Conservation (phyloP, 2,888 invertebrate genomes). For the Tortricodes alternella region DNA sequence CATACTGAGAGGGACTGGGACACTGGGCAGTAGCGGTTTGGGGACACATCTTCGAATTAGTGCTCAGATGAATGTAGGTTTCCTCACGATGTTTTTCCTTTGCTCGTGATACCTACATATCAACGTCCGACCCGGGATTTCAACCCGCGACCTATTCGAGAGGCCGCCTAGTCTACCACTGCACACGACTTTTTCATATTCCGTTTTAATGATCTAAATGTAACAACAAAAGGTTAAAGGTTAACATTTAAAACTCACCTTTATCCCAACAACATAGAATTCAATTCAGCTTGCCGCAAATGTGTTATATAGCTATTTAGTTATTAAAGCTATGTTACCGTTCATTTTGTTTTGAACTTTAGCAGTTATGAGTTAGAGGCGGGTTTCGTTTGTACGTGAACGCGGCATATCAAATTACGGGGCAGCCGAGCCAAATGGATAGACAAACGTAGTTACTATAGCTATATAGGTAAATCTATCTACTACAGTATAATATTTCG, state of each 20-base stretch:
- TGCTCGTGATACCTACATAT: too few species aligned
- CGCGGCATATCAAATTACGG: conserved; percentile 55
- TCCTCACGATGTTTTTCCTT: too few species aligned
- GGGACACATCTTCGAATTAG: too few species aligned
- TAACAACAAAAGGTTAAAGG: not conserved
- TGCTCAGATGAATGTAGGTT: too few species aligned
- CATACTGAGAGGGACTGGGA: too few species aligned
- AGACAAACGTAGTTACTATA: conserved; percentile 55
- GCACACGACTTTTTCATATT: conserved; percentile 2
- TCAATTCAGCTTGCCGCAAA: not conserved
- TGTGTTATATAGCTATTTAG: too few species aligned
- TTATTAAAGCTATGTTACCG: too few species aligned
- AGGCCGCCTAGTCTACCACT: too few species aligned
- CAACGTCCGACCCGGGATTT: too few species aligned
- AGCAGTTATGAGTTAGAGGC: conserved; percentile 11
- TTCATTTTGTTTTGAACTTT: not conserved
- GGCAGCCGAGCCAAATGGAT: conserved; percentile 63
- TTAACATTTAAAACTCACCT: not conserved
- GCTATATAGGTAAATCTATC: not conserved
- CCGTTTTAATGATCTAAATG: not conserved
- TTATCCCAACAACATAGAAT: not conserved
- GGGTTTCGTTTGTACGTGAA: conserved; percentile 25
- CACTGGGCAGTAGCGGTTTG: too few species aligned
- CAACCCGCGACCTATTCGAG: too few species aligned
- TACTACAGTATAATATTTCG: not conserved